These are phyloP conservation scores for Ctenomys sociabilis DNA, from an alignment of 2,113 vertebrate species.

Conservation along the genomic window DNA sequence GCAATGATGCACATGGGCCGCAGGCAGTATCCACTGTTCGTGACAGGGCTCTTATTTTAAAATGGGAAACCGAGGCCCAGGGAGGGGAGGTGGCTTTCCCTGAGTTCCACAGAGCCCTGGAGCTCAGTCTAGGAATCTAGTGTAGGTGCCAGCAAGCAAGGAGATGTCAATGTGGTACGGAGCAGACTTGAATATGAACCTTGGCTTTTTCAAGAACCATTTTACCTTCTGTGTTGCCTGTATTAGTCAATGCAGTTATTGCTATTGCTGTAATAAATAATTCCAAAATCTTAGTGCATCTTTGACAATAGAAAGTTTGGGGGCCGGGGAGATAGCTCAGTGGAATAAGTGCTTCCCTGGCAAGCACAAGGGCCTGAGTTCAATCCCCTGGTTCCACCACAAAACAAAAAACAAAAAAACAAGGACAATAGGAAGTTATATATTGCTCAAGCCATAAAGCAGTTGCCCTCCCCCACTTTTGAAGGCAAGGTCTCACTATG, in stretches of 20 bases:
- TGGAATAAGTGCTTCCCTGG: too few species aligned
- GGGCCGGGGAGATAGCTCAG: too few species aligned
- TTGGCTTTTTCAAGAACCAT: not conserved
- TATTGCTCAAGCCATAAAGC: not conserved
- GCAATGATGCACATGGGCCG: not conserved
- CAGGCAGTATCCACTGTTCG: not conserved
- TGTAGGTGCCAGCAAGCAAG: not conserved
- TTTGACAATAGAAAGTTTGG: not conserved
- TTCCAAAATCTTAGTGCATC: not conserved
- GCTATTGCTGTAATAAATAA: conserved; percentile 12
- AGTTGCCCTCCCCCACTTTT: not conserved
- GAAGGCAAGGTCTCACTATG: not conserved
- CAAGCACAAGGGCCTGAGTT: too few species aligned
- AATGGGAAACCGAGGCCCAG: not conserved
- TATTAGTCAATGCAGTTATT: not conserved
- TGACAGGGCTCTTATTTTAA: not conserved
- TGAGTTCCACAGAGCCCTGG: not conserved
- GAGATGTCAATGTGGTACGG: not conserved
- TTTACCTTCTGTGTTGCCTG: not conserved
- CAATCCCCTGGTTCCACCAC: too few species aligned
- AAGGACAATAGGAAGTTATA: not conserved
- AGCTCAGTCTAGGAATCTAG: not conserved
- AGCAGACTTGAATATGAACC: not conserved
- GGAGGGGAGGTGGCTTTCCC: not conserved
- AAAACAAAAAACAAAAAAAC: too few species aligned